phyloP scores from a whole-genome alignment of 1,140 invertebrate species.

The Leptinotarsa lineolata region DNA sequence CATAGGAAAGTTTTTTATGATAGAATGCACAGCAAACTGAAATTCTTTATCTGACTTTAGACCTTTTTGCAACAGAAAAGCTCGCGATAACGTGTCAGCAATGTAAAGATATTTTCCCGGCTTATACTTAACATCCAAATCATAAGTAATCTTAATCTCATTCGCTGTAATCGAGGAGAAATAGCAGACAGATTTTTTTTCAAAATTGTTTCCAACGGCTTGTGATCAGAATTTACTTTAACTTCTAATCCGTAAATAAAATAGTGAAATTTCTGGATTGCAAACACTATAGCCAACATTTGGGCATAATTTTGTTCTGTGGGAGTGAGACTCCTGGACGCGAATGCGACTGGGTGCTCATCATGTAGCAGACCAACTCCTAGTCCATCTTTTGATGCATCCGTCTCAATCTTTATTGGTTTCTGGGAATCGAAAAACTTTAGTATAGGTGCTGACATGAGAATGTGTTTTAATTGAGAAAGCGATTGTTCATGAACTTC shows the following conservation, averaged over 20 bases:
- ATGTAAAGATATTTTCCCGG: constrained; percentile 18
- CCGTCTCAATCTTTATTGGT: constrained; percentile 45
- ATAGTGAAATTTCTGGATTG: too few relatives aligned
- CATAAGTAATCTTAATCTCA: constrained; percentile 18
- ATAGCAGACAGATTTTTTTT: too few relatives aligned
- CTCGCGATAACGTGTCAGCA: background rate
- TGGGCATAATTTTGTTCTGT: constrained; percentile 50
- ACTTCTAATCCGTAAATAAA: background rate
- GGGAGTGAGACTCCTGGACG: constrained; percentile 50
- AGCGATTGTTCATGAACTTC: background rate
- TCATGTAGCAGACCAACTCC: constrained; percentile 49
- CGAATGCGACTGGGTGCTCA: constrained; percentile 45
- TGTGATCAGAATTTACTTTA: constrained; percentile 17
- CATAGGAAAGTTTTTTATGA: background rate
- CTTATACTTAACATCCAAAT: constrained; percentile 11
- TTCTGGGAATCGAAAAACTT: constrained; percentile 43
- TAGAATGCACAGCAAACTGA: background rate
- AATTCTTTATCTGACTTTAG: constrained; percentile 16
- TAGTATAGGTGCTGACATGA: constrained; percentile 38
- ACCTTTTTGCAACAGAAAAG: constrained; percentile 9
- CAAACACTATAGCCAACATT: too few relatives aligned
- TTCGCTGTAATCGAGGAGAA: constrained; percentile 3
- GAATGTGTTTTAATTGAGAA: background rate
- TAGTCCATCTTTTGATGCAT: constrained; percentile 50
- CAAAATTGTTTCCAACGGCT: background rate